Conservation (phyloP, 1,140 invertebrate genomes). For the Colletes latitarsis region DNA sequence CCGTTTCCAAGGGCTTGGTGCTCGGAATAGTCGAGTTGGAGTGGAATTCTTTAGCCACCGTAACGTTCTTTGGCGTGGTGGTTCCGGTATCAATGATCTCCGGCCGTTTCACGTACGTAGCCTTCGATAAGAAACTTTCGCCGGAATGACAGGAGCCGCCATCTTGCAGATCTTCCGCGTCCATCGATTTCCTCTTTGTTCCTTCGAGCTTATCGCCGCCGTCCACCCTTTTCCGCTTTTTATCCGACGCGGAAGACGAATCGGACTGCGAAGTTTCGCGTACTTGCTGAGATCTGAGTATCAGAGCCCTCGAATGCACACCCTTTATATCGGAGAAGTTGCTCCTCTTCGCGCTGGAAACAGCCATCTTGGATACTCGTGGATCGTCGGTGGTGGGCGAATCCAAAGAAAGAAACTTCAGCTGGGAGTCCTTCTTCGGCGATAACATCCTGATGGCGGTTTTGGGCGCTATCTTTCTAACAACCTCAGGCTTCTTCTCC, state of each 20-base stretch:
- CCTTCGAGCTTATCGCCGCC: not conserved
- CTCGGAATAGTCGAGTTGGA: no score
- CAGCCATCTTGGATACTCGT: no score
- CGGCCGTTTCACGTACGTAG: not conserved
- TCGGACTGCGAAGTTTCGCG: not conserved
- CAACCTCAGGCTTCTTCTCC: not conserved
- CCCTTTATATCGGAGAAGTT: conserved; percentile 5
- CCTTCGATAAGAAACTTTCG: not conserved
- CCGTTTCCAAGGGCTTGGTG: not conserved
- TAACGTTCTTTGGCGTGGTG: no score
- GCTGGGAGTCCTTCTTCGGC: conserved; percentile 53
- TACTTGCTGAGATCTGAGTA: not conserved
- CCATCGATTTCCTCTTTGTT: not conserved
- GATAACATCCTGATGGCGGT: conserved; percentile 46
- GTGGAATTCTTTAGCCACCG: no score
- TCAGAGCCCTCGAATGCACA: not conserved
- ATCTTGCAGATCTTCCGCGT: not conserved
- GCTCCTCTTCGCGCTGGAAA: not conserved
- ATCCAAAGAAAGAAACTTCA: conserved; percentile 36
- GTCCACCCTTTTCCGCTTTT: conserved; percentile 25
- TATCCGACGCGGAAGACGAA: not conserved
- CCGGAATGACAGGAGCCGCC: not conserved
- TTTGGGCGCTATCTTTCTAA: not conserved
- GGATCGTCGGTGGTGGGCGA: conserved; percentile 20
- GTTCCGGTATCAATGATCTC: no score